Base-by-base conservation (phyloP, 2,113 vertebrate genomes). In the Zosterops borbonicus region DNA sequence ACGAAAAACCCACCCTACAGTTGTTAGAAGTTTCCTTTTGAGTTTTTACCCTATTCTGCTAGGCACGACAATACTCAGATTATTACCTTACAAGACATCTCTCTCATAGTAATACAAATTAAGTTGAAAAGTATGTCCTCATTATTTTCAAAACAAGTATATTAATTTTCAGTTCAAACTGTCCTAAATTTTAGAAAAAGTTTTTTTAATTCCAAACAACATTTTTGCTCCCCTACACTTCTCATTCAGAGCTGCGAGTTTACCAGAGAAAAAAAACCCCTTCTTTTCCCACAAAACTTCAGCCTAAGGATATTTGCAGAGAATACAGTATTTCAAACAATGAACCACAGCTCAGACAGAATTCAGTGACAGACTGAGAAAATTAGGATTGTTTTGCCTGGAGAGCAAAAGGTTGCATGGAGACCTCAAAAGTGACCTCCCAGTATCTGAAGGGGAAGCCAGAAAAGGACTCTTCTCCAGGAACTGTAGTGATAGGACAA, bases 1-100 rank as follows among this genome's bases (percentile, higher is more conserved):
- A 14, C 8, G 44, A n/a, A 46, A 23, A 55, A 11, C 0, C 2
- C 5, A 28, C 28, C 3, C 19, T 20, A 5, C 2, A 60, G 12
- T 5, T 31, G 8, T 33, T 59, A n/a, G 62, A 71, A 42, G 8
- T 14, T 44, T 63, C 9, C 6, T 68, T 95, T 86, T 42, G 1
- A 27, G 68, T 80, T 87, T 79, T 64, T 64, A 42, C 3, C 15
- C 4, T 53, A 23, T 63, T 70, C 56, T 71, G 13, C 13, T 69
- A 89, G n/a, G 25, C 6, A 74, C 0, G 1, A 31, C 11, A 62
- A 18, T 52, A 69, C 8, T 56, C 23, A 28, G 27, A n/a, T 76
- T 42, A 37, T 50, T 62, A 39, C 24, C 5, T 68, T 63, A 25
- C 11, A 83, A 78, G 11, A 35, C 2, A 23, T 42, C 5, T 90